These are phyloP conservation scores for Auanema freiburgensis DNA, from an alignment of 2,888 invertebrate species.

Conservation along the genomic window DNA sequence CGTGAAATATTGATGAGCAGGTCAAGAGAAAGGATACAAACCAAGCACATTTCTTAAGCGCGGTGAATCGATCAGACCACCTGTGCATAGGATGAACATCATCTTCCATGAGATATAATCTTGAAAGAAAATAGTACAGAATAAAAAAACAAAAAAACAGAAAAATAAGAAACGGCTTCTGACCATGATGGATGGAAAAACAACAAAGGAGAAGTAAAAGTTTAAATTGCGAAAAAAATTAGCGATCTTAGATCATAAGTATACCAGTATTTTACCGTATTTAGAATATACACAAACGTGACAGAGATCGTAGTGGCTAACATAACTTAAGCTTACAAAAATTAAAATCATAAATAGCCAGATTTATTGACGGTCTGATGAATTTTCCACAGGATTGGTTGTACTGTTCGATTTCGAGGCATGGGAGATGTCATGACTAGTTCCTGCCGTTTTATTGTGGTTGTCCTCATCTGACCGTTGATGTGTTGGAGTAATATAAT, in stretches of 20 bases:
- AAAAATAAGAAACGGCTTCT: no score
- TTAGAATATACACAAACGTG: not conserved
- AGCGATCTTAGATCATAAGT: no score
- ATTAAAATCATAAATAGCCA: not conserved
- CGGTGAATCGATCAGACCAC: conserved; percentile 14
- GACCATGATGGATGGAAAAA: no score
- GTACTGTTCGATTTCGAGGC: no score
- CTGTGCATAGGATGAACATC: not conserved
- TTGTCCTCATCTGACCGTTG: conserved; percentile 11
- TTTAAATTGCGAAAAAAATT: no score
- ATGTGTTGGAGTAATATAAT: conserved; percentile 24
- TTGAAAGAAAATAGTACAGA: no score
- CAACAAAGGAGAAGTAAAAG: no score
- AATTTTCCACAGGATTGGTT: not conserved
- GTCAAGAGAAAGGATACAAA: not conserved
- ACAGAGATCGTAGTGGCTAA: not conserved
- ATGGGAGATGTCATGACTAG: not conserved
- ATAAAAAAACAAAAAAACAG: no score
- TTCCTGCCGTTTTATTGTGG: conserved; percentile 3
- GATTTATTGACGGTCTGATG: not conserved
- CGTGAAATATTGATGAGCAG: conserved; percentile 37
- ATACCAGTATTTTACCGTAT: not conserved
- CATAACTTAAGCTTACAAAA: not conserved
- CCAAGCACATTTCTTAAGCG: conserved; percentile 18
- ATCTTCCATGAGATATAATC: no score